Evolutionary conservation across 2,888 invertebrate genomes (phyloP).

Genomic region (Oxycera nigricornis): DNA sequence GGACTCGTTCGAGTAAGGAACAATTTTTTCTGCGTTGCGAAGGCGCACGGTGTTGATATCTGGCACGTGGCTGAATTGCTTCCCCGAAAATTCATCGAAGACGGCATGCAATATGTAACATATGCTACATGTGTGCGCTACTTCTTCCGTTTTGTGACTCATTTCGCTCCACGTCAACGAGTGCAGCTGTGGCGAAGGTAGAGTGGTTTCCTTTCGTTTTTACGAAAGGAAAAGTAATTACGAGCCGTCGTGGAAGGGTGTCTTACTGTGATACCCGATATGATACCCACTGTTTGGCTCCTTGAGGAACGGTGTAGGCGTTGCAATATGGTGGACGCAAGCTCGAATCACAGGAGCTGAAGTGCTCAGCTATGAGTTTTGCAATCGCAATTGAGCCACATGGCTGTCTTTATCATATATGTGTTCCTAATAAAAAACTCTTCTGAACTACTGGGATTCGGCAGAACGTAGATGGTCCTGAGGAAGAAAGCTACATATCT

Average conservation of each 20-base stretch:
- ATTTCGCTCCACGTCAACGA: not conserved
- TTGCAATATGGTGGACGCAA: too few species aligned
- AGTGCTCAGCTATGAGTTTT: too few species aligned
- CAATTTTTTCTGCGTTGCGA: not conserved
- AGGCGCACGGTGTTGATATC: conserved; percentile 20
- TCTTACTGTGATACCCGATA: not conserved
- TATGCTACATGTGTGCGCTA: conserved; percentile 27
- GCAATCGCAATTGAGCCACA: too few species aligned
- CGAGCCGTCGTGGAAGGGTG: conserved; percentile 12
- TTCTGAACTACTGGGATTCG: too few species aligned
- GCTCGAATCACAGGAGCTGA: too few species aligned
- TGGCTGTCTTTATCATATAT: too few species aligned
- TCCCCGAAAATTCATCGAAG: conserved; percentile 5
- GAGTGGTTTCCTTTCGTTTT: conserved; percentile 22
- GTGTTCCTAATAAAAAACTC: too few species aligned
- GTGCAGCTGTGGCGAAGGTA: conserved; percentile 29
- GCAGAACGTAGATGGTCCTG: too few species aligned
- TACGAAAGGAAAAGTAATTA: not conserved
- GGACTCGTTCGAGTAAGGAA: not conserved
- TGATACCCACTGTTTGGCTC: not conserved
- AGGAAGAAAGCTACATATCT: too few species aligned
- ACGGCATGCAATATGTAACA: conserved; percentile 33
- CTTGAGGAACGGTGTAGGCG: not conserved
- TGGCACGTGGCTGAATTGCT: conserved; percentile 32
- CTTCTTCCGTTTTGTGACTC: conserved; percentile 35